A percentile compares a stretch with the other conserved stretches of the same genome.
These are phyloP conservation scores for Pocillopora damicornis DNA, from an alignment of 64 coral and sea anemone genomes.

Conservation along the genomic window DNA sequence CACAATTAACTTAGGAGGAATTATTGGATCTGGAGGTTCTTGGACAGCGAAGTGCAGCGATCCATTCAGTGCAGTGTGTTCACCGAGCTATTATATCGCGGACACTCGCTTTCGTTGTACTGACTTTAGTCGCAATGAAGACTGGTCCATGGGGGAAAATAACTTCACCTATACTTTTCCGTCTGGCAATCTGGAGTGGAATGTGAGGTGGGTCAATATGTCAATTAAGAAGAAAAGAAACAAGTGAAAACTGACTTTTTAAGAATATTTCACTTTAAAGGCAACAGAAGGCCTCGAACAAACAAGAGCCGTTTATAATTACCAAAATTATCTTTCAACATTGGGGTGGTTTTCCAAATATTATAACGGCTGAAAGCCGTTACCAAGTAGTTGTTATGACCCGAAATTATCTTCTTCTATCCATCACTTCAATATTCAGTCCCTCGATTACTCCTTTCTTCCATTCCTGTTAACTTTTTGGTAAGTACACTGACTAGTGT, in stretches of 20 bases:
- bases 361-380: no score
- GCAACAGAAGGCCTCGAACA: no score
- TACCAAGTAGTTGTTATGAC: no score
- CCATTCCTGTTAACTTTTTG: no score
- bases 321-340: no score
- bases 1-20: neutral
- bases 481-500: no score
- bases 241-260: neutral
- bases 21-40: conserved; percentile 27
- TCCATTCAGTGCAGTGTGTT: neutral
- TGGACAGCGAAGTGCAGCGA: neutral
- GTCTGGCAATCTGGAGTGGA: neutral
- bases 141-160: conserved; percentile 70
- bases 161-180: conserved; percentile 52
- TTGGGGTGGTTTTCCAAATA: neutral
- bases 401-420: no score
- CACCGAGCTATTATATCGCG: neutral
- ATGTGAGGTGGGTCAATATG: neutral
- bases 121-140: conserved; percentile 54
- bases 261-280: neutral
- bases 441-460: no score
- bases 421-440: no score
- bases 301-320: no score
- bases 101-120: conserved; percentile 46
- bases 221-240: neutral